Base-by-base conservation (phyloP, 2,113 vertebrate genomes). In the Labeo catla region DNA sequence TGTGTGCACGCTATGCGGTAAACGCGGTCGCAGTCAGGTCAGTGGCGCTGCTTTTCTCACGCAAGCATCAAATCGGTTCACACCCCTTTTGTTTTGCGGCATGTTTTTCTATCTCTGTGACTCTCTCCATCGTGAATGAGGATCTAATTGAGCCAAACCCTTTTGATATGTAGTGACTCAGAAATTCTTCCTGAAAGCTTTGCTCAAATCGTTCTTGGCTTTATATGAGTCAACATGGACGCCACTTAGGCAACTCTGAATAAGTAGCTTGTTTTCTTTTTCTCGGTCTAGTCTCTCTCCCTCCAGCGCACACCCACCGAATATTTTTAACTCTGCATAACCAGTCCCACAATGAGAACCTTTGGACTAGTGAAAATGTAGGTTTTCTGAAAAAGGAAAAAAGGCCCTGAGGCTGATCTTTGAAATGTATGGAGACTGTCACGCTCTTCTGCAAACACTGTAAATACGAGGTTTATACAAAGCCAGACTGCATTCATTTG, bases 241-340 rank as follows among this genome's bases (percentile, higher is more conserved):
- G 36, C 36, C 6, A 86, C 66, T 86, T 76, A 61, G 47, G 52
- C 65, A 85, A 34, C 47, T 88, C 70, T 79, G 70, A 78, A 87
- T 84, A 66, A 70, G 47, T 83, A 81, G 76, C 81, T 80, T 83
- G 74, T 50, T 87, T 81, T 68, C 43, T 73, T 52, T 72, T 65
- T 19, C 45, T 57, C 77, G 13, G 45, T 23, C 61, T 49, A 11
- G 10, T 49, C 11, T 80, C 15, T 57, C 50, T 78, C 45, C 8
- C n/a, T 61, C 79, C 63, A 47, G 49, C 70, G 28, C 77, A 84
- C 83, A 47, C 81, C 77, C 84, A 76, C 74, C 15, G 54, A 72
- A 65, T 85, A 86, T 84, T 91, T 91, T 87, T 88, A 90, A 81
- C 86, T 70, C 76, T 39, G 76, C 78, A 50, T 76, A 85, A 85